Conservation (phyloP, 2,888 invertebrate genomes). For the Tetheella fluctuosa region DNA sequence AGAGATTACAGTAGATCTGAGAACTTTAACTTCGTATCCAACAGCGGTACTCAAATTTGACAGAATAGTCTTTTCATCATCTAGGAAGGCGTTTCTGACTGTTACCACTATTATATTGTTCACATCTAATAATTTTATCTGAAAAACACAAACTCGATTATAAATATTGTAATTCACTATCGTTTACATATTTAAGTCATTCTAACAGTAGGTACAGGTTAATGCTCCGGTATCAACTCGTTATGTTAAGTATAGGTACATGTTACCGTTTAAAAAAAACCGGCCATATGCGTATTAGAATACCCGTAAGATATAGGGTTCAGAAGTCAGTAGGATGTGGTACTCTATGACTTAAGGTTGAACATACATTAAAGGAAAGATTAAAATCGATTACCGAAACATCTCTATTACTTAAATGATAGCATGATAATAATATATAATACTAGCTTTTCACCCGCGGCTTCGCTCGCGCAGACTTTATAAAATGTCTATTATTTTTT, state of each 20-base stretch:
- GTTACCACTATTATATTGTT: slow-evolving; percentile 72
- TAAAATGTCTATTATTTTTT: too few relatives aligned
- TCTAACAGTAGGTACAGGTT: slow-evolving; percentile 26
- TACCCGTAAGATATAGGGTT: too few relatives aligned
- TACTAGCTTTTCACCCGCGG: too few relatives aligned
- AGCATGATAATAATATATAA: too few relatives aligned
- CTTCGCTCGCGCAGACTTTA: too few relatives aligned
- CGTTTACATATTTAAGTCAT: slow-evolving; percentile 13
- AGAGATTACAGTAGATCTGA: slow-evolving; percentile 69
- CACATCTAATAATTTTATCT: slow-evolving; percentile 73
- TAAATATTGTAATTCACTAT: background rate
- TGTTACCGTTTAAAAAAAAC: background rate
- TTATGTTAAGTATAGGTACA: slow-evolving; percentile 8
- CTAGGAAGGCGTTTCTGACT: slow-evolving; percentile 65
- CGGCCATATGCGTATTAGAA: too few relatives aligned
- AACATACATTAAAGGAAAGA: too few relatives aligned
- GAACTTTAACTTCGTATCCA: slow-evolving; percentile 68
- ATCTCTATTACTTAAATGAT: too few relatives aligned
- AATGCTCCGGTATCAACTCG: slow-evolving; percentile 29
- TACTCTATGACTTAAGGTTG: too few relatives aligned
- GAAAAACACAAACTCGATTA: slow-evolving; percentile 40
- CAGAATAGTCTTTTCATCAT: slow-evolving; percentile 63
- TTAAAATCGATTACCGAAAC: too few relatives aligned
- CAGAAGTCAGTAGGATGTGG: too few relatives aligned
- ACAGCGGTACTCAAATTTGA: slow-evolving; percentile 55